Conservation (phyloP, 2,113 vertebrate species). For the Taurulus bubalis region DNA sequence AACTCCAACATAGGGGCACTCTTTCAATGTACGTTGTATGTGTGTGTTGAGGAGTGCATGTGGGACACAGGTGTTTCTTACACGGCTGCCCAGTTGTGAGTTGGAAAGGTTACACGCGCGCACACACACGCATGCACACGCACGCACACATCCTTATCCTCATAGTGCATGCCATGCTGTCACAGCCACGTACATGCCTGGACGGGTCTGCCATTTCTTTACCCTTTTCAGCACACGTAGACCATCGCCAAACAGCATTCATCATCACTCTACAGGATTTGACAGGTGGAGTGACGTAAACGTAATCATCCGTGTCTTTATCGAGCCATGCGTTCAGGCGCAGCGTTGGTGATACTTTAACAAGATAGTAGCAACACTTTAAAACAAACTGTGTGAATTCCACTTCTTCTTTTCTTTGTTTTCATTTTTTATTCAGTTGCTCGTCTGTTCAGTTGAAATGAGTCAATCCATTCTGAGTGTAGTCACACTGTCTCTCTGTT, state of each 20-base stretch:
- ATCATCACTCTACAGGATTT: slow-evolving; percentile 53
- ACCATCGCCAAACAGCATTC: slow-evolving; percentile 72
- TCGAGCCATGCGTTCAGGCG: slow-evolving; percentile 28
- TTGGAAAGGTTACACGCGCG: background rate
- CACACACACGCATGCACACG: background rate
- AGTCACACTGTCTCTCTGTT: background rate
- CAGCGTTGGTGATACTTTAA: slow-evolving; percentile 28
- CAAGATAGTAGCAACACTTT: slow-evolving; percentile 9
- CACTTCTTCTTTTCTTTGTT: background rate
- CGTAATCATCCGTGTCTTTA: slow-evolving; percentile 46
- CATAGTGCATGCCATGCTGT: background rate
- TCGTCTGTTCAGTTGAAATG: background rate
- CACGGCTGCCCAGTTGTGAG: slow-evolving; percentile 44
- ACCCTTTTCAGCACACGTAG: slow-evolving; percentile 49
- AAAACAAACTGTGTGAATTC: slow-evolving; percentile 27
- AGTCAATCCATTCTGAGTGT: background rate
- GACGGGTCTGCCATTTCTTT: slow-evolving; percentile 45
- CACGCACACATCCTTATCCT: background rate
- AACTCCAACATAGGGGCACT: slow-evolving; percentile 14
- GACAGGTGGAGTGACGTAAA: slow-evolving; percentile 55
- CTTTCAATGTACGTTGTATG: background rate
- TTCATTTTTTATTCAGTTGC: background rate
- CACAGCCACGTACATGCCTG: slow-evolving; percentile 36
- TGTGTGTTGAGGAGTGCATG: slow-evolving; percentile 18
- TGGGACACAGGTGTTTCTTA: slow-evolving; percentile 64